These are phyloP conservation scores for Galeruca laticollis DNA, from an alignment of 2,888 invertebrate species.

Conservation along the genomic window DNA sequence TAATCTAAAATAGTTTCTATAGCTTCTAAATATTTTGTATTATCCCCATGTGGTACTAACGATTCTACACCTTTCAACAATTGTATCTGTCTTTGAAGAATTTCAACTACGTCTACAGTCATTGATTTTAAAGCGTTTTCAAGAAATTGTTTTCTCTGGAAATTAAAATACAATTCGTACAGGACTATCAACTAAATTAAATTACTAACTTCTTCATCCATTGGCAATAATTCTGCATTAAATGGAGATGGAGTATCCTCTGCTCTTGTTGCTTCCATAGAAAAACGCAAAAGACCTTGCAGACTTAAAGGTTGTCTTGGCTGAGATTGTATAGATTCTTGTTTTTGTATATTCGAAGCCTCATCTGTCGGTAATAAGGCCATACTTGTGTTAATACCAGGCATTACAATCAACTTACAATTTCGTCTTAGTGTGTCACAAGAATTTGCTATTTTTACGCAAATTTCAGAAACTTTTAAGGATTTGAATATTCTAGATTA, in stretches of 20 bases:
- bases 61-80: constrained; percentile 70
- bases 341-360: constrained; percentile 10
- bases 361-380: constrained; percentile 21
- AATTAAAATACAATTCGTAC: not conserved
- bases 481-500: constrained; percentile 2
- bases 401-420: constrained; percentile 4
- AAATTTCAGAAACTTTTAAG: not conserved
- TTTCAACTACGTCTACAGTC: constrained; percentile 77
- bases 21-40: constrained; percentile 72
- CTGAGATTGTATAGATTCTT: constrained; percentile 45
- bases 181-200: not conserved
- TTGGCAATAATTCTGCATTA: constrained; percentile 67
- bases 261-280: constrained; percentile 75
- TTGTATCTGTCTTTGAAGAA: constrained; percentile 74
- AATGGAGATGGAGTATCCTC: constrained; percentile 72
- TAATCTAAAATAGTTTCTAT: constrained; percentile 77
- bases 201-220: constrained; percentile 74
- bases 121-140: constrained; percentile 78
- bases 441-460: not conserved
- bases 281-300: constrained; percentile 75
- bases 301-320: constrained; percentile 63
- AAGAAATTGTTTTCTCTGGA: constrained; percentile 78
- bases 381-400: constrained; percentile 17
- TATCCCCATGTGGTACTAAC: constrained; percentile 68
- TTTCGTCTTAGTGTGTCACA: not conserved